Base-by-base conservation (phyloP, 2,113 vertebrate genomes). In the Apus apus region DNA sequence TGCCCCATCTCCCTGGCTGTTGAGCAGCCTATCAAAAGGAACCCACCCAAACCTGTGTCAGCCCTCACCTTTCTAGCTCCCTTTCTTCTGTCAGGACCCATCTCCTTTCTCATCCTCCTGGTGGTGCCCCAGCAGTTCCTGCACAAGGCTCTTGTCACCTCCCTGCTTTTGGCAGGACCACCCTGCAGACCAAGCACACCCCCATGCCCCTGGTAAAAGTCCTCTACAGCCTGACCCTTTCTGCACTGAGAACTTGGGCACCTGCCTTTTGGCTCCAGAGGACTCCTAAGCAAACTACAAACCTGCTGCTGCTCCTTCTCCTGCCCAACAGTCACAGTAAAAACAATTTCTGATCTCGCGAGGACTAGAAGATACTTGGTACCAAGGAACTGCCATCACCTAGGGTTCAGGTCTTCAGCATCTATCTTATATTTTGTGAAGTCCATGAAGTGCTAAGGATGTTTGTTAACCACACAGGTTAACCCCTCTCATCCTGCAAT, bases 171-270 rank as follows among this genome's bases (percentile, higher is more conserved):
- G 29, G 17, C 57, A 66, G 61, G 30, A 27, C 67, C 29, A 5
- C 5, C 22, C 9, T 3, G 1, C 3, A 2, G 27, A 9, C 51
- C 0, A 0, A 90, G 83, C 51, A 36, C 29, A 45, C 40, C 22
- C 51, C 27, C 7, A 0, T 1, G 5, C 9, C 53, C 58, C 34
- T 18, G 29, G 12, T 45, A 40, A 83, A 83, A 95, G 67, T 23
- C 67, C 65, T 3, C 34, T 29, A 26, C 56, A 81, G 16, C 1
- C 0, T 9, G 13, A 64, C 26, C 29, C 27, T 15, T 17, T n/a
- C 77, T 9, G 21, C 29, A 5, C 50, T 1, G 17, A 58, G 22
- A 50, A 9, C 60, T 13, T 11, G 17, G 48, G 30, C 56, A 66
- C 25, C 40, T 18, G 27, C 72, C 13, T 56, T 38, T 21, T 1